phyloP scores from a whole-genome alignment of 2,797 vertebrate species.

The Melanotaenia parkinsoni region DNA sequence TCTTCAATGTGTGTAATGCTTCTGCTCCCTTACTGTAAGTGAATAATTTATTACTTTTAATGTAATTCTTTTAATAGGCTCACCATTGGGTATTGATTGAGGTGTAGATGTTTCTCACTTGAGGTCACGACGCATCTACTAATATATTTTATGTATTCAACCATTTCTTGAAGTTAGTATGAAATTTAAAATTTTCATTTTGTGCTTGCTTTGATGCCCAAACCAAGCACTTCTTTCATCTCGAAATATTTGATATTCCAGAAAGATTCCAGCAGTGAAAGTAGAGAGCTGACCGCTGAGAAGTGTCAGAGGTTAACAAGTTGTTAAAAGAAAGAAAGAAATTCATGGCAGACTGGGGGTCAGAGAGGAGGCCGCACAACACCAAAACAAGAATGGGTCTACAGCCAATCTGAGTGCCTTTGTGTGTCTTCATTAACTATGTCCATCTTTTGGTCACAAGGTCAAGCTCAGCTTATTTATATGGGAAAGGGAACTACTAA shows the following conservation, averaged over 20 bases:
- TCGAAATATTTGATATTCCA: conserved; percentile 7
- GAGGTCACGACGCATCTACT: neutral
- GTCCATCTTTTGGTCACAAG: conserved; percentile 57
- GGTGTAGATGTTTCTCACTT: neutral
- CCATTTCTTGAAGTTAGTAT: conserved; percentile 23
- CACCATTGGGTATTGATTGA: conserved; percentile 14
- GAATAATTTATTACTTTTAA: conserved; percentile 8
- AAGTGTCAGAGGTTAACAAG: conserved; percentile 8
- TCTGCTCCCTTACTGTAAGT: conserved; percentile 6
- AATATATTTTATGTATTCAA: conserved; percentile 11
- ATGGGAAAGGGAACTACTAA: conserved; percentile 79
- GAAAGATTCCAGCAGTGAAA: neutral
- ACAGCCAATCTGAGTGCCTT: conserved; percentile 36
- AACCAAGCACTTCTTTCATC: conserved; percentile 6
- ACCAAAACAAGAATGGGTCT: conserved; percentile 37
- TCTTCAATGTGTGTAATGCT: conserved; percentile 7
- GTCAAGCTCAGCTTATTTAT: conserved; percentile 70
- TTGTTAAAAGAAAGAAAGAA: conserved; percentile 6
- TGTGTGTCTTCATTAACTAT: conserved; percentile 35
- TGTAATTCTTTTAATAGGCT: conserved; percentile 23
- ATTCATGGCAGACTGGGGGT: conserved; percentile 14
- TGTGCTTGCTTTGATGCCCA: neutral
- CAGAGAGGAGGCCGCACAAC: conserved; percentile 30
- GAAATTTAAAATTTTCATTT: conserved; percentile 5
- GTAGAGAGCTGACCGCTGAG: neutral